Conservation (phyloP, 2,797 vertebrate species). For the Sitta carolinensis region DNA sequence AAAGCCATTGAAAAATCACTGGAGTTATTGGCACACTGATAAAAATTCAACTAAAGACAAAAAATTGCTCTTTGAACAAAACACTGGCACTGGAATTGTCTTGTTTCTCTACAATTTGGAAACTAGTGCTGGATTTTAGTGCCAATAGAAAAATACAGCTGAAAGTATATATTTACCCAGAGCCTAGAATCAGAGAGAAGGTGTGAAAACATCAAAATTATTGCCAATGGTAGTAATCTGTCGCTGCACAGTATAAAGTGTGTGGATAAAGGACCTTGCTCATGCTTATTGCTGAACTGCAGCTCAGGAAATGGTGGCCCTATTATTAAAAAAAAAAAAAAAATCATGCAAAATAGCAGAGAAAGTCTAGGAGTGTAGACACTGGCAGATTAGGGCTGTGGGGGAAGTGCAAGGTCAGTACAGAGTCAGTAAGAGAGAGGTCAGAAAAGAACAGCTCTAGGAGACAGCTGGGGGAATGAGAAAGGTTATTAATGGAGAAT, state of each 20-base stretch:
- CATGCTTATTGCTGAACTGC: not conserved
- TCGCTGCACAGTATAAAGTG: not conserved
- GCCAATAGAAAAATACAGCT: not conserved
- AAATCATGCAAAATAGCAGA: constrained; percentile 22
- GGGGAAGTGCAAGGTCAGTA: constrained; percentile 39
- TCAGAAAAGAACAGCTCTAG: constrained; percentile 8
- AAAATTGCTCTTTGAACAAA: not conserved
- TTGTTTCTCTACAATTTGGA: not conserved
- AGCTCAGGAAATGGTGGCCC: constrained; percentile 9
- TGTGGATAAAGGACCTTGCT: not conserved
- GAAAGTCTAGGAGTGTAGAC: constrained; percentile 19
- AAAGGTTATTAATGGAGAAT: constrained; percentile 54
- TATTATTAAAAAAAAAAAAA: not conserved
- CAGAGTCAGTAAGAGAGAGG: constrained; percentile 41
- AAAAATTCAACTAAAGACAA: not conserved
- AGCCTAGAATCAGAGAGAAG: not conserved
- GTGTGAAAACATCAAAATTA: not conserved
- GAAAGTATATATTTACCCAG: not conserved
- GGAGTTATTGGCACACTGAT: not conserved
- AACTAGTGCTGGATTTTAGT: not conserved
- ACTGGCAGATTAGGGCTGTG: not conserved
- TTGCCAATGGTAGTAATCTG: not conserved
- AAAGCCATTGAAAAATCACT: not conserved
- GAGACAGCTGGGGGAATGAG: constrained; percentile 37
- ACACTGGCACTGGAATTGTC: not conserved